phyloP scores from a whole-genome alignment of 1,140 invertebrate species.

The Drosophila parabipectinata region DNA sequence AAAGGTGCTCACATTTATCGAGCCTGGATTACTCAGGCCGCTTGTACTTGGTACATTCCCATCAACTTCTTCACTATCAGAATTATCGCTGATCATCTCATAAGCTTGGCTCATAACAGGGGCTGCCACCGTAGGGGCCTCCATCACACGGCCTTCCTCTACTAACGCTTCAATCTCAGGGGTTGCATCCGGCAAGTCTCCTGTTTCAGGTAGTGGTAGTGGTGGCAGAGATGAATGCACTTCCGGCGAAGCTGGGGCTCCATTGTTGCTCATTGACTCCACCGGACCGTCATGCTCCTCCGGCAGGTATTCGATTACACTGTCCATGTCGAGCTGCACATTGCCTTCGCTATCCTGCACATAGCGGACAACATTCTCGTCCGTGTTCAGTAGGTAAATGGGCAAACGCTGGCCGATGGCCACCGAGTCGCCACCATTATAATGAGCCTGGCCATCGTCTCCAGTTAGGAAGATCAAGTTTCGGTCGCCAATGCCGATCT shows the following conservation, averaged over 20 bases:
- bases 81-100: no score
- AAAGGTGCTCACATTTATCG: not conserved
- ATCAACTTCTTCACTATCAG: no score
- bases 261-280: not conserved
- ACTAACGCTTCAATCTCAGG: no score
- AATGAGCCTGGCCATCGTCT: not conserved
- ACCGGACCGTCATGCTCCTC: not conserved
- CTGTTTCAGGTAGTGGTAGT: no score
- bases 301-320: slow-evolving; percentile 1
- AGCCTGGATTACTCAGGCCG: not conserved
- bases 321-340: not conserved
- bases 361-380: not conserved
- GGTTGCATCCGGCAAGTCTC: no score
- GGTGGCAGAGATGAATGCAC: no score
- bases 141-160: no score
- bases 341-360: not conserved
- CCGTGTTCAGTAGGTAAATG: slow-evolving; percentile 1
- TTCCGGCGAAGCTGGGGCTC: not conserved
- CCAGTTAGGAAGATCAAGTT: slow-evolving; percentile 12
- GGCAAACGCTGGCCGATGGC: not conserved
- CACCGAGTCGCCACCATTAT: slow-evolving; percentile 16
- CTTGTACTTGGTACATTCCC: not conserved
- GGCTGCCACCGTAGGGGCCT: not conserved
- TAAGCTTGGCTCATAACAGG: not conserved
- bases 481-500: slow-evolving; percentile 21